A percentile compares a stretch with the other conserved stretches of the same genome.
phyloP scores from a whole-genome alignment of 1,140 invertebrate species.

The Drosophila nikananu region DNA sequence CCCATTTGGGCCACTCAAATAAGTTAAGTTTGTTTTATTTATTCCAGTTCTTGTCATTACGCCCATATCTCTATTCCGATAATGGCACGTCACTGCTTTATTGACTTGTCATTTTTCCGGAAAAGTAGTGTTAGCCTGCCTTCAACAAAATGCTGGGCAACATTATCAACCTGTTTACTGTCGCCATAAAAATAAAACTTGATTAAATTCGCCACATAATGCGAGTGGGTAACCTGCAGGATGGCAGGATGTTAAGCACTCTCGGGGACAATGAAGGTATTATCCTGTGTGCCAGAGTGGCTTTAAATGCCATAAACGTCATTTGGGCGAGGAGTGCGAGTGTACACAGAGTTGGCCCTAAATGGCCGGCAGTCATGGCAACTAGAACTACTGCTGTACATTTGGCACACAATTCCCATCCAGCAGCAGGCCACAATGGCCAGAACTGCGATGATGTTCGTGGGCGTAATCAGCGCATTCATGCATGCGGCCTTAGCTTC shows the following conservation, averaged over 20 bases:
- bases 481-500: slow-evolving; percentile 35
- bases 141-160: slow-evolving; percentile 6
- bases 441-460: slow-evolving; percentile 19
- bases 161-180: slow-evolving; percentile 27
- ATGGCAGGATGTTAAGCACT: slow-evolving; percentile 24
- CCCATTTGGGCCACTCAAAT: not conserved
- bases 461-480: slow-evolving; percentile 60
- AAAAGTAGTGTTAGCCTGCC: not conserved
- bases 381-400: slow-evolving; percentile 13
- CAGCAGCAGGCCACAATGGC: slow-evolving; percentile 42
- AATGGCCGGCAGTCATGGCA: slow-evolving; percentile 29
- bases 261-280: slow-evolving; percentile 37
- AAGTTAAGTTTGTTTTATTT: slow-evolving; percentile 1
- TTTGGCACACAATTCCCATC: slow-evolving; percentile 25
- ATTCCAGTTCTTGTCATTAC: not conserved
- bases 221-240: slow-evolving; percentile 21
- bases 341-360: slow-evolving; percentile 6
- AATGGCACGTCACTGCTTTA: slow-evolving; percentile 8
- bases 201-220: slow-evolving; percentile 44
- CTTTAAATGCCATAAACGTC: slow-evolving; percentile 63
- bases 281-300: slow-evolving; percentile 50
- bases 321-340: slow-evolving; percentile 6
- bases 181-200: slow-evolving; percentile 29
- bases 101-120: slow-evolving; percentile 14
- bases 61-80: slow-evolving; percentile 2